Percentiles rank a stretch among this genome's conserved stretches.
phyloP scores from a whole-genome alignment of 2,888 invertebrate species.

The Lochmaea capreae region DNA sequence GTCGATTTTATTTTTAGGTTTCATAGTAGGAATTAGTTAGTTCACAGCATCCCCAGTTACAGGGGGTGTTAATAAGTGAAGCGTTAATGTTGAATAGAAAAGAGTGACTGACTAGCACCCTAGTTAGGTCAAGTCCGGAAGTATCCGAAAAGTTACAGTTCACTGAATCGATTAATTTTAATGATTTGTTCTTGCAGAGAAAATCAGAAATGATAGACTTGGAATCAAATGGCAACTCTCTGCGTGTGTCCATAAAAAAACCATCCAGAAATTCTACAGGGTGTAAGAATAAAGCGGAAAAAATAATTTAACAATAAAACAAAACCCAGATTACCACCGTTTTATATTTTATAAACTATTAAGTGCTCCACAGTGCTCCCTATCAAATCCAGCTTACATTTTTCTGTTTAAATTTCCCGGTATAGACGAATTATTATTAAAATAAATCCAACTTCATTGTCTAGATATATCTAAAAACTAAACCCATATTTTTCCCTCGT shows the following conservation, averaged over 20 bases:
- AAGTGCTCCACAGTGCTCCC: background rate
- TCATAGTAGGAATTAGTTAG: no score
- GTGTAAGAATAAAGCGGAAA: no score
- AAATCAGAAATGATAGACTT: background rate
- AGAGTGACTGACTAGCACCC: slow-evolving; percentile 41
- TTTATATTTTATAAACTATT: background rate
- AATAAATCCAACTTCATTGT: background rate
- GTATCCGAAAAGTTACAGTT: slow-evolving; percentile 40
- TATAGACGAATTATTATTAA: no score
- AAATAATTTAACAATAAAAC: no score
- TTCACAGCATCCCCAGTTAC: background rate
- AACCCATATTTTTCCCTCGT: background rate
- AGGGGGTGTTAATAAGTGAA: slow-evolving; percentile 57
- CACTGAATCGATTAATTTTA: slow-evolving; percentile 60
- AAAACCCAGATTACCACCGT: no score
- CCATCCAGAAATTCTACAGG: no score
- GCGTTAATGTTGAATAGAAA: slow-evolving; percentile 54
- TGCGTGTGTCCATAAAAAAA: no score
- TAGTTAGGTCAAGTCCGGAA: slow-evolving; percentile 31
- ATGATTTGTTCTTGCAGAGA: slow-evolving; percentile 46
- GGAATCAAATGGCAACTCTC: background rate
- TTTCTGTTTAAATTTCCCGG: no score
- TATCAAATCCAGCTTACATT: no score
- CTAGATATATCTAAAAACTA: background rate
- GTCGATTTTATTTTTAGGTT: no score